Evolutionary conservation across 2,797 vertebrate genomes (phyloP).

Genomic region (Yasuhikotakia modesta): DNA sequence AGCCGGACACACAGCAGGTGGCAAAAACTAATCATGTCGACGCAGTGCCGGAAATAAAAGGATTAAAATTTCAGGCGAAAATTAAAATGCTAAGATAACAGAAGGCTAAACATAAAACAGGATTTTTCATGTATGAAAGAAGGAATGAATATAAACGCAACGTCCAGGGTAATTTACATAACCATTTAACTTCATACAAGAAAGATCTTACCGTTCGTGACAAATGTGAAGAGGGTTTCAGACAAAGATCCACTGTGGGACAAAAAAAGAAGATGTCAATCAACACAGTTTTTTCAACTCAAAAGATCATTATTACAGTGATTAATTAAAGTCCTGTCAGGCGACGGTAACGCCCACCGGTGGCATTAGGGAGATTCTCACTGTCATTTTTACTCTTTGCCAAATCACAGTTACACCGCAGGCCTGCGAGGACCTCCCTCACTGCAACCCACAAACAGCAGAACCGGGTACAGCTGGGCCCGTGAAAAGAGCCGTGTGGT

Average conservation of each 20-base stretch:
- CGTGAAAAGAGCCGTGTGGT: constrained; percentile 26
- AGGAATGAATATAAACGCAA: no score
- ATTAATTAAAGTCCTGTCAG: constrained; percentile 65
- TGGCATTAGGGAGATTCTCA: constrained; percentile 45
- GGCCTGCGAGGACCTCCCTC: constrained; percentile 34
- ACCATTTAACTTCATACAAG: no score
- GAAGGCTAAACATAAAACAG: no score
- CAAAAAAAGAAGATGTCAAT: constrained; percentile 59
- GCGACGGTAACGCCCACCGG: constrained; percentile 57
- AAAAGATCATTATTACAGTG: constrained; percentile 58
- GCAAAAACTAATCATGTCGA: constrained; percentile 27
- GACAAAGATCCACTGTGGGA: constrained; percentile 84
- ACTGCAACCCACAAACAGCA: not conserved
- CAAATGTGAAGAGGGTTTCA: constrained; percentile 81
- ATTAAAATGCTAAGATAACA: not conserved
- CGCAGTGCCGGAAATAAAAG: constrained; percentile 14
- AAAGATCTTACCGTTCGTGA: constrained; percentile 79
- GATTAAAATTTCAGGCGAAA: not conserved
- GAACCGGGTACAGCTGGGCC: constrained; percentile 40
- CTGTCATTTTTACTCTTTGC: constrained; percentile 15
- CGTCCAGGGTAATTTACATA: no score
- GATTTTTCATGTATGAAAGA: no score
- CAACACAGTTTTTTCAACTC: constrained; percentile 35
- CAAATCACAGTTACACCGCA: constrained; percentile 30
- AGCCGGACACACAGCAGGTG: constrained; percentile 28